These are phyloP conservation scores for Alauda arvensis DNA, from an alignment of 2,797 vertebrate genomes.

Conservation along the genomic window DNA sequence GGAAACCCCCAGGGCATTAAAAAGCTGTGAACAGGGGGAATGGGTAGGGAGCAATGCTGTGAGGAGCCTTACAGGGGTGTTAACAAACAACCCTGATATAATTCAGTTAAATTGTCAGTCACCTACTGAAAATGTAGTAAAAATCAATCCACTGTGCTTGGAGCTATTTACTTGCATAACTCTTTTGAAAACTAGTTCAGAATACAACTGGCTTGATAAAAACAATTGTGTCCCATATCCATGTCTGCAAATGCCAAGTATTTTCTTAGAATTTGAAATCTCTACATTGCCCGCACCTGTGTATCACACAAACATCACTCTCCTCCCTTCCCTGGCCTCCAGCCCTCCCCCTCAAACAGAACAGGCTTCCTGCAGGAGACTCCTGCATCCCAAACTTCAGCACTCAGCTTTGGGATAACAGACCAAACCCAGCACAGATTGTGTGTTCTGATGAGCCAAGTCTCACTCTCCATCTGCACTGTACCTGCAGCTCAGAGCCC, in stretches of 20 bases:
- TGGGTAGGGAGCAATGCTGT: background rate
- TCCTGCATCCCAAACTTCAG: background rate
- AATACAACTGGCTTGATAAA: background rate
- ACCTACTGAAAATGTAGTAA: background rate
- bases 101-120: background rate
- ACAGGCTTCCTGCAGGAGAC: background rate
- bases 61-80: background rate
- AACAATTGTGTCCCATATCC: background rate
- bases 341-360: background rate
- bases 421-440: accelerated
- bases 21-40: background rate
- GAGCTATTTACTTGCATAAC: background rate
- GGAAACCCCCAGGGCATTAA: background rate
- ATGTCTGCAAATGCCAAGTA: background rate
- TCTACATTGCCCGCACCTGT: background rate
- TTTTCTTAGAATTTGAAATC: background rate
- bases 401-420: background rate
- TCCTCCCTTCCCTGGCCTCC: background rate
- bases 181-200: background rate
- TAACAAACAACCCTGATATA: background rate
- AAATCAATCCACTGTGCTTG: background rate
- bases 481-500: background rate
- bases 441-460: background rate
- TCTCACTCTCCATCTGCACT: background rate
- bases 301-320: background rate